These are phyloP conservation scores for Gryllus bimaculatus DNA, from an alignment of 1,140 invertebrate species.

Conservation along the genomic window DNA sequence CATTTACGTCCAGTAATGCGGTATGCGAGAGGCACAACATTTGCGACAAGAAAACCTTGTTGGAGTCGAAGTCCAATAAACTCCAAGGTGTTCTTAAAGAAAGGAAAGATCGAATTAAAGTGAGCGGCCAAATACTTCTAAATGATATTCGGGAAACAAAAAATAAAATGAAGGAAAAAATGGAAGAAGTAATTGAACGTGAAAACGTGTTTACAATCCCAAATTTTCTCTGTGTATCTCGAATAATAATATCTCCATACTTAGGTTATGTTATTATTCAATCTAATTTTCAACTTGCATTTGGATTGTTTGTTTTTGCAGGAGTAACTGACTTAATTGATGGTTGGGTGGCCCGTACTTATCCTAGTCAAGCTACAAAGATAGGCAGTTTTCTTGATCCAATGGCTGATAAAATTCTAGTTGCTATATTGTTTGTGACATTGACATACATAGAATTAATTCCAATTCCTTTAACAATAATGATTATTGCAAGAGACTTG, in stretches of 20 bases:
- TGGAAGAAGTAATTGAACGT: slow-evolving; percentile 37
- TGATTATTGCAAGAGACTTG: slow-evolving; percentile 78
- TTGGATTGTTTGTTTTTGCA: slow-evolving; percentile 63
- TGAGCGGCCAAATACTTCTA: slow-evolving; percentile 25
- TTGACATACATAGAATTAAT: slow-evolving; percentile 77
- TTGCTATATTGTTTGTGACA: slow-evolving; percentile 79
- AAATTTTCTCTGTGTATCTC: slow-evolving; percentile 73
- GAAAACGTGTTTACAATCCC: slow-evolving; percentile 92
- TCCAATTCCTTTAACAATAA: slow-evolving; percentile 58
- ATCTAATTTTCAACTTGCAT: slow-evolving; percentile 59
- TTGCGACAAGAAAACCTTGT: not conserved
- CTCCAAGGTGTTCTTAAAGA: slow-evolving; percentile 12
- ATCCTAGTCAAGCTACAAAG: slow-evolving; percentile 80
- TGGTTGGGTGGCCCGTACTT: slow-evolving; percentile 91
- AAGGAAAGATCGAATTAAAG: slow-evolving; percentile 22
- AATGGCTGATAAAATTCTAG: slow-evolving; percentile 91
- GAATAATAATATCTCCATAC: slow-evolving; percentile 77
- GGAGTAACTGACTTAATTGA: slow-evolving; percentile 84
- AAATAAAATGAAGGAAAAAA: slow-evolving; percentile 27
- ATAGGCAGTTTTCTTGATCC: slow-evolving; percentile 95
- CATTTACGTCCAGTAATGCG: not conserved
- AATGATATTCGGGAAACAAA: slow-evolving; percentile 28
- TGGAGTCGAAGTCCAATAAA: not conserved
- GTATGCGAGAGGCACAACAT: not conserved
- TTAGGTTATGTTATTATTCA: slow-evolving; percentile 76